Base-by-base conservation (phyloP, 1,140 invertebrate genomes). In the Protaetia brevitarsis region DNA sequence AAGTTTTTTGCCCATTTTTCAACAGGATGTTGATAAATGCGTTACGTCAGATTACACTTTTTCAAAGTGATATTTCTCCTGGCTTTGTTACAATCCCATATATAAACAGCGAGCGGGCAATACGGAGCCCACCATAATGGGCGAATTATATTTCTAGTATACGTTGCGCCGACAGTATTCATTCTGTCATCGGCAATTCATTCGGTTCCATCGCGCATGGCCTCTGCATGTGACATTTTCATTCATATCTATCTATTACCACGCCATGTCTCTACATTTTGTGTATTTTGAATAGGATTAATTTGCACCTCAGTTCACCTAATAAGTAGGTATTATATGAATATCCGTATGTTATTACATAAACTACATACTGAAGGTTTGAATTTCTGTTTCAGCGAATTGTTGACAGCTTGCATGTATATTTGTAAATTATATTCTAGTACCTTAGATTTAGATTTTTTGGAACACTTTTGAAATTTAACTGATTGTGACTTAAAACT, bases 61-160 rank as follows among this genome's bases (percentile, higher is more conserved):
- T 51, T 51, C 19, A 41, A 41, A 41, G 13, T 3, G 41, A 51
- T 51, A 51, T 51, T 19, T 23, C 19, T 23, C 26, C 21, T 51
- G 41, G 41, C 21, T 51, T 23, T 8, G 41, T 51, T 51, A 51
- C 16, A 51, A 51, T 8, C 21, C 21, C 26, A 51, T 51, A 51
- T 51, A 23, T 51, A 51, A 23, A 23, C 16, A 51, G 26, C 41
- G 19, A 2, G 19, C 41, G 41, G 7, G 41, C 26, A 51, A 51
- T 51, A 51, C 41, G 41, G 41, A 23, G 41, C 2, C 21, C 11
- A 51, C 41, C 16, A 11, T 51, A 51, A 51, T 51, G 19, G 16
- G n/a, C n/a, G 41, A 51, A 51, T 51, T 51, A 51, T 51, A 51
- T 51, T 51, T 51, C 41, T 51, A 51, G 41, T 51, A 23, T 19